Percentiles rank a stretch among this genome's conserved stretches.
These are phyloP conservation scores for Eutrigla gurnardus DNA, from an alignment of 2,797 vertebrate species.

Conservation along the genomic window DNA sequence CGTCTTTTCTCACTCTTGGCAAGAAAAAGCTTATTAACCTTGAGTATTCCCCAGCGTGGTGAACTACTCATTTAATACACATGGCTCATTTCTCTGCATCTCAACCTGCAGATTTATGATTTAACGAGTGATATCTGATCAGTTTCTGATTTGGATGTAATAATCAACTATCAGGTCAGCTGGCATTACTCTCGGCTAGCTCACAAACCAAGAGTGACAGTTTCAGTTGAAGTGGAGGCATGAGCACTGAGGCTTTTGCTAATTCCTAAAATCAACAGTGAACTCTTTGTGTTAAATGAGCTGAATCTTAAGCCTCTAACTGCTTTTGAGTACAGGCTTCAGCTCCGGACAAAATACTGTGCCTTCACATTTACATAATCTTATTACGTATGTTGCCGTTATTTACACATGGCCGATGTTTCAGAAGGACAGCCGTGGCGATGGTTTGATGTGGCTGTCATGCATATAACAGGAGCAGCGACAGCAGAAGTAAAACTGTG, in stretches of 20 bases:
- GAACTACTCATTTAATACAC: neutral
- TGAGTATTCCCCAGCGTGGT: neutral
- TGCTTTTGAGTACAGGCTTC: neutral
- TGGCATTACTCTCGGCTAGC: neutral
- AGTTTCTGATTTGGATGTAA: neutral
- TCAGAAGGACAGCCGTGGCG: slow-evolving; percentile 9
- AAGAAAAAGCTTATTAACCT: slow-evolving; percentile 7
- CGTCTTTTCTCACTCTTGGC: neutral
- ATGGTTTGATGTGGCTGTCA: slow-evolving; percentile 12
- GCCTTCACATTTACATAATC: slow-evolving; percentile 1
- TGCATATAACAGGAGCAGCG: slow-evolving; percentile 2
- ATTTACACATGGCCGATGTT: slow-evolving; percentile 19
- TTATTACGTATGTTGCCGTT: slow-evolving; percentile 8
- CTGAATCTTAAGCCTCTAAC: neutral
- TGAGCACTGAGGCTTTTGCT: neutral
- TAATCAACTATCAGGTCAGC: neutral
- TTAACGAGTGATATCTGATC: neutral
- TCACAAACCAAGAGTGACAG: neutral
- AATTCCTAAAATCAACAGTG: neutral
- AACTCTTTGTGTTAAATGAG: slow-evolving; percentile 1
- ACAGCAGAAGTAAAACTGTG: slow-evolving; percentile 10
- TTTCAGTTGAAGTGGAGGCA: too few species aligned
- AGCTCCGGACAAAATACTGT: neutral
- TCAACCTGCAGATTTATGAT: neutral
- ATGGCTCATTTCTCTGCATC: neutral